These are phyloP conservation scores for Ptychobarbus kaznakovi DNA, from an alignment of 2,797 vertebrate species.

Conservation along the genomic window DNA sequence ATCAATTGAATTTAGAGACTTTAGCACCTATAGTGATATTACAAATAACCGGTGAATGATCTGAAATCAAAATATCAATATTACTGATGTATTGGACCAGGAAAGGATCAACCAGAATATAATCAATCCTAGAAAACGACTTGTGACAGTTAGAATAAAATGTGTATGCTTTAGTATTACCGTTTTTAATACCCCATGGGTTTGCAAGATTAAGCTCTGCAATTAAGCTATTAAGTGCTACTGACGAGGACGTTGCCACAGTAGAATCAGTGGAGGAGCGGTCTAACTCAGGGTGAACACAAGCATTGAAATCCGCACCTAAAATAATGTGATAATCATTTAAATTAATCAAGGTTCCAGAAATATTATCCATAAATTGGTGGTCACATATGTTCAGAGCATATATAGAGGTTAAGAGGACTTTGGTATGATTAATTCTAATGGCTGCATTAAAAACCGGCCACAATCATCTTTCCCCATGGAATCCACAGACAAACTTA, in stretches of 20 bases:
- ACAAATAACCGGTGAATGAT: conserved; percentile 10
- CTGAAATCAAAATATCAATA: neutral
- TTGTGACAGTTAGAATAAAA: conserved; percentile 2
- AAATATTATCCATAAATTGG: neutral
- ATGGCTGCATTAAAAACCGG: neutral
- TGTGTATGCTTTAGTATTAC: conserved; percentile 3
- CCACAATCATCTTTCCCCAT: neutral
- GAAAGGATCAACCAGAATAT: neutral
- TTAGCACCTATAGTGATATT: neutral
- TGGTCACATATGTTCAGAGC: neutral
- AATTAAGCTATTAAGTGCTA: conserved; percentile 4
- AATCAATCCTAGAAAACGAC: neutral
- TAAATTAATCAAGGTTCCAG: neutral
- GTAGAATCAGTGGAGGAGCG: neutral
- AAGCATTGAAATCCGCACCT: neutral
- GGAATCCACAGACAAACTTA: neutral
- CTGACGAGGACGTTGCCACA: neutral
- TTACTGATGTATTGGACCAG: neutral
- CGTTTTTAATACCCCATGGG: conserved; percentile 6
- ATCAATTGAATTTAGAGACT: neutral
- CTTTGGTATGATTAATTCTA: neutral
- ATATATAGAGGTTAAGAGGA: neutral
- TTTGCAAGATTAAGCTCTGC: conserved; percentile 15
- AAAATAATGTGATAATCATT: neutral
- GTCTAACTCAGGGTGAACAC: neutral